Conservation (phyloP, 2,113 vertebrate genomes). For the Dicaeum eximium region DNA sequence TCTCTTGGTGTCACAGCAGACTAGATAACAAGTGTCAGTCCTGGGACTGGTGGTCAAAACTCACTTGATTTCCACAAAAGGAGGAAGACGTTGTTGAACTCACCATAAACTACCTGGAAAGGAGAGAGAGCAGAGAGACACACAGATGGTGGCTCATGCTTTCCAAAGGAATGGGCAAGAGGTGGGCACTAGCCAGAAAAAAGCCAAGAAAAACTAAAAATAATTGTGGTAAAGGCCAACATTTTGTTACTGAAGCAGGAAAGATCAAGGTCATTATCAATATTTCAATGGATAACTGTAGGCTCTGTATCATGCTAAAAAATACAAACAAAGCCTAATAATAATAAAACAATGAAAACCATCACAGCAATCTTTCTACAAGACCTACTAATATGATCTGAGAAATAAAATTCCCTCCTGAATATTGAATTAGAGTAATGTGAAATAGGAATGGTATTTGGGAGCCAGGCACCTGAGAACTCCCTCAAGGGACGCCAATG, state of each 20-base stretch:
- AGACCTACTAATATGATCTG: neutral
- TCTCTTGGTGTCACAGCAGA: neutral
- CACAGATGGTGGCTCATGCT: neutral
- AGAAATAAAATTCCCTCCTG: neutral
- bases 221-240: neutral
- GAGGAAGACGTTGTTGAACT: neutral
- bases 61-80: neutral
- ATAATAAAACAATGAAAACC: neutral
- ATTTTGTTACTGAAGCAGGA: neutral
- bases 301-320: neutral
- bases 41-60: neutral
- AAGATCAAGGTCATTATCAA: neutral
- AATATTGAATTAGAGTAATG: accelerated
- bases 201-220: neutral
- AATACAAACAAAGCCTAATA: neutral
- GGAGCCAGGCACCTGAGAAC: neutral
- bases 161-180: neutral
- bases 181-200: neutral
- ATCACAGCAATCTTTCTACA: neutral
- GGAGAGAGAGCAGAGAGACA: neutral
- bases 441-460: neutral
- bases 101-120: accelerated
- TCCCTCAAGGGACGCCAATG: accelerated
- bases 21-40: neutral
- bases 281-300: neutral